Conservation (phyloP, 1,140 invertebrate genomes). For the Zaprionus capensis region DNA sequence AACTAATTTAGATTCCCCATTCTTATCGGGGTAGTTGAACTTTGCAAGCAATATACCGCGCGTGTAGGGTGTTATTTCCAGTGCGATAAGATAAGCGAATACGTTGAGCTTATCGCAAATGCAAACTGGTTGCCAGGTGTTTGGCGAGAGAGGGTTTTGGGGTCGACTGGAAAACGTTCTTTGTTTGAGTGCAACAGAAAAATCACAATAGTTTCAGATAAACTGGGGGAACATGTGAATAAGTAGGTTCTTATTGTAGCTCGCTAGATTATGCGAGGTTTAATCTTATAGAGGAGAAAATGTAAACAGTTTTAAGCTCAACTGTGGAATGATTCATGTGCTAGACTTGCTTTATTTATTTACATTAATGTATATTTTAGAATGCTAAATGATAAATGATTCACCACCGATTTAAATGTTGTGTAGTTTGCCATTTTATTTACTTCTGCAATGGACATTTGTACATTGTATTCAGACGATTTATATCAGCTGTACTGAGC, state of each 20-base stretch:
- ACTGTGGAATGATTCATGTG: no score
- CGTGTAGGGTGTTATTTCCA: conserved; percentile 47
- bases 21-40: background rate
- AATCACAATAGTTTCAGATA: background rate
- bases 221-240: conserved; percentile 1
- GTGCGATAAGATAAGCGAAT: conserved; percentile 61
- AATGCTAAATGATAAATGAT: no score
- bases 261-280: background rate
- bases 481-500: conserved; percentile 85
- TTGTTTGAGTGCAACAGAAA: background rate
- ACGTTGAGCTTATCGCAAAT: conserved; percentile 47
- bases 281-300: background rate
- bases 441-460: conserved; percentile 65
- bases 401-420: no score
- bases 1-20: no score
- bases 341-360: no score
- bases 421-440: background rate
- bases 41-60: background rate
- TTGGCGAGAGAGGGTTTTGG: background rate
- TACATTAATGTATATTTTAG: no score
- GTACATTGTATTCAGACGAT: conserved; percentile 86
- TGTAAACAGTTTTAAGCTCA: background rate
- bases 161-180: background rate
- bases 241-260: background rate
- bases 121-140: conserved; percentile 13